Conservation (phyloP, 2,888 invertebrate genomes). For the Urechis unicinctus region DNA sequence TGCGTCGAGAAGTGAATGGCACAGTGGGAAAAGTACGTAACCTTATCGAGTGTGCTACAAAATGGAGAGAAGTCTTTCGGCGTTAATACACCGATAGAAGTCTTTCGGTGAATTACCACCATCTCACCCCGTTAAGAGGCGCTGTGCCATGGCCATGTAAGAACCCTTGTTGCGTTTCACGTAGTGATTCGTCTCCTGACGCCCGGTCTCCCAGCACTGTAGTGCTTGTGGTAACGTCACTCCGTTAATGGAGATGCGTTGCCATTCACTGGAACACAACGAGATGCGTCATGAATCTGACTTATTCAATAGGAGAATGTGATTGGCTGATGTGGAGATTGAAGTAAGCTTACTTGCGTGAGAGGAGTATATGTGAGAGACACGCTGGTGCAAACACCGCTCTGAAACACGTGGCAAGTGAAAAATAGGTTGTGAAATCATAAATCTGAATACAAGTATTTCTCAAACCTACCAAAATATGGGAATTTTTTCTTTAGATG, state of each 20-base stretch:
- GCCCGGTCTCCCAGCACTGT: conserved; percentile 72
- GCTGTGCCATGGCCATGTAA: conserved; percentile 2
- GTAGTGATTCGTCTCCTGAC: conserved; percentile 20
- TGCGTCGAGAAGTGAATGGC: no score
- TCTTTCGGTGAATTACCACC: no score
- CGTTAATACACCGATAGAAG: no score
- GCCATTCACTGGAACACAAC: conserved; percentile 64
- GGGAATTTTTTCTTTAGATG: no score
- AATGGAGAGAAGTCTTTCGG: no score
- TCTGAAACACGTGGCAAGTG: no score
- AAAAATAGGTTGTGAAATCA: no score
- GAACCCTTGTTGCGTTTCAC: neutral
- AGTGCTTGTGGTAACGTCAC: conserved; percentile 77
- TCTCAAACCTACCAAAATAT: no score
- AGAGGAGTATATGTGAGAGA: conserved; percentile 82
- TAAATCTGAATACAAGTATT: no score
- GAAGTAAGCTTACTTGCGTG: conserved; percentile 54
- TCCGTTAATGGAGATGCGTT: conserved; percentile 74
- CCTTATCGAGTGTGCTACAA: no score
- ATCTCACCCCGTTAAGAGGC: conserved; percentile 19
- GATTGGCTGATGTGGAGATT: neutral
- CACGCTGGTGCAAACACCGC: conserved; percentile 90
- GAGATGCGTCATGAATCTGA: neutral
- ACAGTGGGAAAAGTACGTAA: no score
- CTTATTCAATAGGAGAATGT: neutral